Evolutionary conservation across 2,113 vertebrate species (phyloP).

Genomic region (Enhydra lutris): DNA sequence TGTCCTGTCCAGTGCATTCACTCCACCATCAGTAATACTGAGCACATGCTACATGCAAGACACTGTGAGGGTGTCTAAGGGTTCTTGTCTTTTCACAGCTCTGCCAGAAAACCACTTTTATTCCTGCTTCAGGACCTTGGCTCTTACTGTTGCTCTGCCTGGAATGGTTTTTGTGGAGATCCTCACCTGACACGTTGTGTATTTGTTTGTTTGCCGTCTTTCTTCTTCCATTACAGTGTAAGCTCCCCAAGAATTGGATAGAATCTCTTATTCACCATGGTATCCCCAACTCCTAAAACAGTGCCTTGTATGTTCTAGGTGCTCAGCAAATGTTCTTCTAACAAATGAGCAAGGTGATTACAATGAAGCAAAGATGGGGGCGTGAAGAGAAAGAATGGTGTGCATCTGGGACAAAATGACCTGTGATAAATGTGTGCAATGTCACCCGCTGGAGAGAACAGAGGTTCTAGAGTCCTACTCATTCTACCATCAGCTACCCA

Average conservation of each 20-base stretch:
- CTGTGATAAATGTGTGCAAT: background rate
- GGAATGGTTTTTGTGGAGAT: background rate
- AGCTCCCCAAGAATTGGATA: background rate
- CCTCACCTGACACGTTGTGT: background rate
- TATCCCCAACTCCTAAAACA: background rate
- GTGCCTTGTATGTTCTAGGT: background rate
- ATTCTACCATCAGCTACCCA: background rate
- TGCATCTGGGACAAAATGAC: background rate
- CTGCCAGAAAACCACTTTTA: background rate
- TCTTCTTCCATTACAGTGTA: background rate
- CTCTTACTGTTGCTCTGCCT: background rate
- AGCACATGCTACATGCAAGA: background rate
- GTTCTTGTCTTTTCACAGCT: background rate
- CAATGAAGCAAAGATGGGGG: background rate
- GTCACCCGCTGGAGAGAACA: background rate
- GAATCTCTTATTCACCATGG: background rate
- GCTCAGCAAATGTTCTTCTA: background rate
- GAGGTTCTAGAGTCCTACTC: background rate
- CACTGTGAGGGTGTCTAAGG: background rate
- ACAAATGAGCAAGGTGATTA: background rate
- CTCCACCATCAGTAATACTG: background rate
- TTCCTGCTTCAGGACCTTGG: background rate
- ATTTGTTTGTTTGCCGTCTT: background rate
- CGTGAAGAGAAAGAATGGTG: background rate
- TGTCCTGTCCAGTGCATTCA: background rate